A percentile compares a stretch with the other conserved stretches of the same genome.
phyloP scores from a whole-genome alignment of 2,797 vertebrate species.

The Muscicapa striata region DNA sequence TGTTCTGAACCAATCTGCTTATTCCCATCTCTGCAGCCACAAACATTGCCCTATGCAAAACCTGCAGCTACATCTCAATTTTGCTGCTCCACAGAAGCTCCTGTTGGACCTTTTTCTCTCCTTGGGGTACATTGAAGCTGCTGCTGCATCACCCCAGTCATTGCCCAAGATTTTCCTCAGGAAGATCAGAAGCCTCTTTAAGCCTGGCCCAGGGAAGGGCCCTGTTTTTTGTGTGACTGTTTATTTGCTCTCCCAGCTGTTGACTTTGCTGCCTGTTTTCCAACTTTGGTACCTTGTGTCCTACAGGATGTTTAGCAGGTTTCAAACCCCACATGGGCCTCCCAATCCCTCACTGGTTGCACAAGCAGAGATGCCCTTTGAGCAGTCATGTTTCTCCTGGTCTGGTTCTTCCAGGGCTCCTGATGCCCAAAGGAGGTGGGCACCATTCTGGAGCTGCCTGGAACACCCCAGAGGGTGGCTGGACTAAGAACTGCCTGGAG shows the following conservation, averaged over 20 bases:
- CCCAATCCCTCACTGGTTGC: neutral
- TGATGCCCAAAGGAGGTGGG: neutral
- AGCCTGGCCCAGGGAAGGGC: neutral
- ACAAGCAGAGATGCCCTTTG: slow-evolving; percentile 4
- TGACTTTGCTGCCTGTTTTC: slow-evolving; percentile 1
- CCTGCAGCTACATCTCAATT: neutral
- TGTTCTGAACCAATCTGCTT: neutral
- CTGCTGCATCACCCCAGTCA: neutral
- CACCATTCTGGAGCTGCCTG: accelerated
- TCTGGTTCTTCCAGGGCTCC: neutral
- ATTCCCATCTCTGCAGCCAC: neutral
- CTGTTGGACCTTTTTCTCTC: neutral
- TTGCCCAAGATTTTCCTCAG: neutral
- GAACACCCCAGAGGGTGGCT: neutral
- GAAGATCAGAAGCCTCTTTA: neutral
- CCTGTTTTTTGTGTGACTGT: neutral
- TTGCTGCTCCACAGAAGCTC: neutral
- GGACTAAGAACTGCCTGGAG: neutral
- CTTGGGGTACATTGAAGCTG: neutral
- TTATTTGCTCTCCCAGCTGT: neutral
- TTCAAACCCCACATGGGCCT: accelerated
- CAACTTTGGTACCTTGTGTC: neutral
- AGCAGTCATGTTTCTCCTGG: neutral
- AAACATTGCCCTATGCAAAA: accelerated
- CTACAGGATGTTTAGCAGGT: neutral